phyloP scores from a whole-genome alignment of 1,140 invertebrate genomes.

The Schlechtendalia chinensis region DNA sequence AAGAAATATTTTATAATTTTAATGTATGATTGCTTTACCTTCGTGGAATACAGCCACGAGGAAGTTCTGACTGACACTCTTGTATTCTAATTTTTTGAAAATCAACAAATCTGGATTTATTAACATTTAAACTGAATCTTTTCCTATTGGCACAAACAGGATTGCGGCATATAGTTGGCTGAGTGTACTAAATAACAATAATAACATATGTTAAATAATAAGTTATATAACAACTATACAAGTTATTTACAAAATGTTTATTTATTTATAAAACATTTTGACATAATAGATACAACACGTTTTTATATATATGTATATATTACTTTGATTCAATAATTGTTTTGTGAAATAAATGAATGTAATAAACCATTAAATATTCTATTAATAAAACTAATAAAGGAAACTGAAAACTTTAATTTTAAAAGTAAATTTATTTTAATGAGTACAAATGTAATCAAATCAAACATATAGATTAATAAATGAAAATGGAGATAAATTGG shows the following conservation, averaged over 20 bases:
- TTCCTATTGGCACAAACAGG: conserved; percentile 90
- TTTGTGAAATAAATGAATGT: not conserved
- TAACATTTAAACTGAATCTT: conserved; percentile 86
- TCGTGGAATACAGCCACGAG: conserved; percentile 92
- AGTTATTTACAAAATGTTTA: not conserved
- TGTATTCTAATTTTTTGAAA: conserved; percentile 99
- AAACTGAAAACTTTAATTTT: not conserved
- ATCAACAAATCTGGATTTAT: conserved; percentile 94
- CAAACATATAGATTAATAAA: not conserved
- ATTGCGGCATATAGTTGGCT: conserved; percentile 94
- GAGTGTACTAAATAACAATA: conserved; percentile 69
- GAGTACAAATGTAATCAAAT: not conserved
- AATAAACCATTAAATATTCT: not conserved
- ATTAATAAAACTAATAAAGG: not conserved
- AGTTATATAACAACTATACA: not conserved
- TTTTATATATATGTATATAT: too few relatives aligned
- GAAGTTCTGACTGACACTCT: conserved; percentile 96
- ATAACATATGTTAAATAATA: not conserved
- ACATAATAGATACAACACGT: not conserved
- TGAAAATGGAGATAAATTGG: not conserved
- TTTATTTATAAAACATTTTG: not conserved
- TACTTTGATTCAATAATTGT: not conserved
- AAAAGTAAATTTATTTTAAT: conserved; percentile 7
- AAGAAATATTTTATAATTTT: too few relatives aligned
- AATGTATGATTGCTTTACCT: conserved; percentile 57